Conservation (phyloP, 2,113 vertebrate species). For the Pollachius pollachius region DNA sequence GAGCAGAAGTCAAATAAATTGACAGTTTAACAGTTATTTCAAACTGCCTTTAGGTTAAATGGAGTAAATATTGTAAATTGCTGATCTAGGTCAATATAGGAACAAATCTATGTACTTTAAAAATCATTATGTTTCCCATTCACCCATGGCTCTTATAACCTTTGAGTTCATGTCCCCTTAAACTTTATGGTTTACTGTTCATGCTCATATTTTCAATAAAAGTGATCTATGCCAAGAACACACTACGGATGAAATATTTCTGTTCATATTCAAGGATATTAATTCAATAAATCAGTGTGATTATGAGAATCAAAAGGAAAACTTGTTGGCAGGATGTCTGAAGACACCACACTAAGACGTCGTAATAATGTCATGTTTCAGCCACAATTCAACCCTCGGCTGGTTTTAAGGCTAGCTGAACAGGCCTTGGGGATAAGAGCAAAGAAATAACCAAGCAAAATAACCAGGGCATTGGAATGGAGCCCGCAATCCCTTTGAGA, state of each 20-base stretch:
- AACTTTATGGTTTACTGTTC: background rate
- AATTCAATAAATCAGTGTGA: conserved; percentile 11
- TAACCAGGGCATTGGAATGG: background rate
- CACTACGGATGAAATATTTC: background rate
- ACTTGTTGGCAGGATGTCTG: background rate
- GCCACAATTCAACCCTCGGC: background rate
- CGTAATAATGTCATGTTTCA: conserved; percentile 4
- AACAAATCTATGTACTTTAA: background rate
- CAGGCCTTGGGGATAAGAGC: conserved; percentile 19
- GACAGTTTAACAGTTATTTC: background rate
- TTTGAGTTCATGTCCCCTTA: background rate
- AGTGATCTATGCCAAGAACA: background rate
- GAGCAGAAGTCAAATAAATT: background rate
- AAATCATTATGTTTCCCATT: background rate
- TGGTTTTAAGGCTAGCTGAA: conserved; percentile 18
- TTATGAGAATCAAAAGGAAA: background rate
- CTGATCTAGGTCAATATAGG: background rate
- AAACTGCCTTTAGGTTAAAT: background rate
- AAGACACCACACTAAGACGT: background rate
- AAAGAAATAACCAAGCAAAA: conserved; percentile 3
- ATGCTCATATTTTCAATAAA: background rate
- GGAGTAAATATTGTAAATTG: background rate
- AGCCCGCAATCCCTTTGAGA: conserved; percentile 32
- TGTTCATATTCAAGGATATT: background rate
- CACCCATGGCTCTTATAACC: background rate